A percentile compares a stretch with the other conserved stretches of the same genome.
These are phyloP conservation scores for Ramazzottius varieornatus DNA, from an alignment of 2,888 invertebrate species.

Conservation along the genomic window DNA sequence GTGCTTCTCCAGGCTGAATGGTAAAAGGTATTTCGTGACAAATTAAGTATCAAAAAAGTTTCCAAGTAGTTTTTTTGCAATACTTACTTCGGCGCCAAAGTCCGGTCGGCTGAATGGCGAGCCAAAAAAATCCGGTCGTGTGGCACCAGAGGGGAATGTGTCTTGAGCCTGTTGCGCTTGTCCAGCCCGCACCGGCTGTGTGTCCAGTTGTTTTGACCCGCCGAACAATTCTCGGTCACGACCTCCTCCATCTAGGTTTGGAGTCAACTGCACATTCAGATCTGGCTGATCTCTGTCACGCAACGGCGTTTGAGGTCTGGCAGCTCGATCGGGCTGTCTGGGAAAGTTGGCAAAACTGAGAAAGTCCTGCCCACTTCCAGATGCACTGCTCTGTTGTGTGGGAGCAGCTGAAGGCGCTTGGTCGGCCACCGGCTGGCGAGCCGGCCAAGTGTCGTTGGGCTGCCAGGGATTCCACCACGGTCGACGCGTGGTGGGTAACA, in stretches of 20 bases:
- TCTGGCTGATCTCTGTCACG: not conserved
- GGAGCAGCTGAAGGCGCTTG: too few relatives aligned
- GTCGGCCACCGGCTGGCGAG: too few relatives aligned
- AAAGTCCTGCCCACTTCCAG: not conserved
- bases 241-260: not conserved
- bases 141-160: not conserved
- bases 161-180: too few relatives aligned
- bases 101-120: not conserved
- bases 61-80: too few relatives aligned
- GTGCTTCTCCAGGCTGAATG: too few relatives aligned
- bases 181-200: too few relatives aligned
- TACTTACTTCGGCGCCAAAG: not conserved
- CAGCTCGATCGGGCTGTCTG: not conserved
- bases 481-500: not conserved
- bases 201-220: not conserved
- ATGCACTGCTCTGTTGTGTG: not conserved
- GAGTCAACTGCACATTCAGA: not conserved
- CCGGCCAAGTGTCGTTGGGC: slow-evolving; percentile 3
- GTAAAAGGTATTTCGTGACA: too few relatives aligned
- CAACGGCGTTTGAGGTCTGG: not conserved
- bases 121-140: not conserved
- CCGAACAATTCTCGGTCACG: not conserved
- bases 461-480: slow-evolving; percentile 4
- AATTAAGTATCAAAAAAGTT: too few relatives aligned
- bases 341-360: not conserved